phyloP scores from a whole-genome alignment of 2,113 vertebrate species.

The Cyanoderma ruficeps region DNA sequence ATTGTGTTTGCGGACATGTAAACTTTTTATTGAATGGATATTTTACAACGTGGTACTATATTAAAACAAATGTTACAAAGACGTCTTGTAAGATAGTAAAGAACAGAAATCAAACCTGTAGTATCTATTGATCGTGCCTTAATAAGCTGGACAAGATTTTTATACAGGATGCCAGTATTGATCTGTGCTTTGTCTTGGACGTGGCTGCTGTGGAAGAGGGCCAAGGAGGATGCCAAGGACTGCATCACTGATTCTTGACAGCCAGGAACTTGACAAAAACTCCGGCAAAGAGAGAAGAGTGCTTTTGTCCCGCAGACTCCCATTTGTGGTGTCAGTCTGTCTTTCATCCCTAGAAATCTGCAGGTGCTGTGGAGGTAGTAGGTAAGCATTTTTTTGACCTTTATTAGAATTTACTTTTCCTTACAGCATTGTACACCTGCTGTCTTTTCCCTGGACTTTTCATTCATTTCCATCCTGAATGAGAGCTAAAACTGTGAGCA shows the following conservation, averaged over 20 bases:
- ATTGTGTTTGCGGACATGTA: background rate
- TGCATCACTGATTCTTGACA: background rate
- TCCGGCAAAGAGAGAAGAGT: background rate
- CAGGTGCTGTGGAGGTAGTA: background rate
- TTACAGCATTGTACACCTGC: background rate
- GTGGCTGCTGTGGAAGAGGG: slow-evolving; percentile 8
- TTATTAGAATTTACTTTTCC: background rate
- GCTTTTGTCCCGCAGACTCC: background rate
- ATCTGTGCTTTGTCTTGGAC: slow-evolving; percentile 28
- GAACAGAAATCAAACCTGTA: background rate
- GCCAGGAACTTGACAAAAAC: background rate
- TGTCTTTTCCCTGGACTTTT: background rate
- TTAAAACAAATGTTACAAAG: background rate
- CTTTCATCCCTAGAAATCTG: background rate
- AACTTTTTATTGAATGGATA: background rate
- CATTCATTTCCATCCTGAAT: background rate
- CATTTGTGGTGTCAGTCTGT: background rate
- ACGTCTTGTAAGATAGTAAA: background rate
- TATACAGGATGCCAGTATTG: background rate
- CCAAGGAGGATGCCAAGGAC: background rate
- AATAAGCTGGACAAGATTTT: slow-evolving; percentile 43
- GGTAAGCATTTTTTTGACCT: background rate
- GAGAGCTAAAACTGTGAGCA: background rate
- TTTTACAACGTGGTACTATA: background rate
- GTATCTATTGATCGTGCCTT: background rate